Percentiles rank a stretch among this genome's conserved stretches.
phyloP scores from a whole-genome alignment of 1,140 invertebrate genomes.

The Stegodyphus dumicola region DNA sequence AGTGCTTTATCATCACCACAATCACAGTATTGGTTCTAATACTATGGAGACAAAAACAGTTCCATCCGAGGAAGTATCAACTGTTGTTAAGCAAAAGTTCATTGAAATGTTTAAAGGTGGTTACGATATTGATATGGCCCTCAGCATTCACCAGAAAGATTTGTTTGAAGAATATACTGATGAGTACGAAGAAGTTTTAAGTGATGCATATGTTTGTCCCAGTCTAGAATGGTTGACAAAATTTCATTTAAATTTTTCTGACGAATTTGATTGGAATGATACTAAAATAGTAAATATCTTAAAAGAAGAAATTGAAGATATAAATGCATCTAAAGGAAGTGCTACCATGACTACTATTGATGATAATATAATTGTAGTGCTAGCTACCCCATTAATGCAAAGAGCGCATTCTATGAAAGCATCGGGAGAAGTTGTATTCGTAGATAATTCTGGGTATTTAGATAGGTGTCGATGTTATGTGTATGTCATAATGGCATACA shows the following conservation, averaged over 20 bases:
- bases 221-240: constrained; percentile 24
- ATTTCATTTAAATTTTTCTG: constrained; percentile 15
- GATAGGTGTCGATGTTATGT: constrained; percentile 43
- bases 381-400: constrained; percentile 47
- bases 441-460: constrained; percentile 47
- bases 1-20: constrained; percentile 42
- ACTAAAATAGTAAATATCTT: constrained; percentile 41
- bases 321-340: constrained; percentile 54
- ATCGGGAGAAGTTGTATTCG: constrained; percentile 55
- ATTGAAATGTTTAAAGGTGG: constrained; percentile 55
- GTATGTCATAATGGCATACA: constrained; percentile 43
- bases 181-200: constrained; percentile 49
- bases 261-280: constrained; percentile 50
- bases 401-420: constrained; percentile 51
- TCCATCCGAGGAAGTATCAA: constrained; percentile 26
- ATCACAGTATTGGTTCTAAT: constrained; percentile 45
- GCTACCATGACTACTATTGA: constrained; percentile 23
- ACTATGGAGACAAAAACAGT: constrained; percentile 14
- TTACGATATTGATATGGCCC: constrained; percentile 22
- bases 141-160: constrained; percentile 44
- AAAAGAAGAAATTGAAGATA: constrained; percentile 47
- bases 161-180: constrained; percentile 51
- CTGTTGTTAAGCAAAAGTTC: constrained; percentile 49
- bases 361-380: constrained; percentile 38
- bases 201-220: constrained; percentile 44